Evolutionary conservation across 2,113 vertebrate genomes (phyloP).

Genomic region (Podocnemis expansa): DNA sequence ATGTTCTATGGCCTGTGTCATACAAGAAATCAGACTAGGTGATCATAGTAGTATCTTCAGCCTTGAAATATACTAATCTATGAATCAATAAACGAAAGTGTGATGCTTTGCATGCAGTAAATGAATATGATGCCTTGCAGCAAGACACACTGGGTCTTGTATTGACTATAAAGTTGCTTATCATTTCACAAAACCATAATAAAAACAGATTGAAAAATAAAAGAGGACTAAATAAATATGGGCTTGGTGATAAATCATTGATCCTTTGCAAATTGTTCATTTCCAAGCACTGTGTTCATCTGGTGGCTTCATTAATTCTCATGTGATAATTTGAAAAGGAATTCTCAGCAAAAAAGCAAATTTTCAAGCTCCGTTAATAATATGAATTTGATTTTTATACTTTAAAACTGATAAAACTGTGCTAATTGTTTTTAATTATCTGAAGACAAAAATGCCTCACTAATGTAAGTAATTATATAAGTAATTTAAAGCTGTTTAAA

Average conservation of each 20-base stretch:
- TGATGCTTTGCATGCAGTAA: too few species aligned
- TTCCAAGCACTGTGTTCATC: not conserved
- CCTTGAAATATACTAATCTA: not conserved
- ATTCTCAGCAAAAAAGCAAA: constrained; percentile 8
- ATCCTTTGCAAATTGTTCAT: constrained; percentile 23
- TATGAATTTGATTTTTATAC: constrained; percentile 44
- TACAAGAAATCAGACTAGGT: not conserved
- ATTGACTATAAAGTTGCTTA: not conserved
- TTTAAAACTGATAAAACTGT: constrained; percentile 45
- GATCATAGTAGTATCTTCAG: not conserved
- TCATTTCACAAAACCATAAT: not conserved
- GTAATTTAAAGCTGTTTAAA: constrained; percentile 68
- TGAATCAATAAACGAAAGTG: not conserved
- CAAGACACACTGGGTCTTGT: not conserved
- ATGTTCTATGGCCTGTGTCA: not conserved
- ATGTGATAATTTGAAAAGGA: constrained; percentile 11
- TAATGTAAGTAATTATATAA: constrained; percentile 44
- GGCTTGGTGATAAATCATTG: constrained; percentile 1
- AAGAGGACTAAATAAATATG: not conserved
- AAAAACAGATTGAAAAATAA: not conserved
- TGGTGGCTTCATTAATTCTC: constrained; percentile 27
- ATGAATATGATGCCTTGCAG: not conserved
- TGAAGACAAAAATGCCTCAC: constrained; percentile 43
- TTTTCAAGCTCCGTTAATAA: constrained; percentile 23
- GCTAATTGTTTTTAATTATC: constrained; percentile 65